A percentile compares a stretch with the other conserved stretches of the same genome.
Evolutionary conservation across 2,113 vertebrate species (phyloP).

Genomic region (Boleophthalmus pectinirostris): DNA sequence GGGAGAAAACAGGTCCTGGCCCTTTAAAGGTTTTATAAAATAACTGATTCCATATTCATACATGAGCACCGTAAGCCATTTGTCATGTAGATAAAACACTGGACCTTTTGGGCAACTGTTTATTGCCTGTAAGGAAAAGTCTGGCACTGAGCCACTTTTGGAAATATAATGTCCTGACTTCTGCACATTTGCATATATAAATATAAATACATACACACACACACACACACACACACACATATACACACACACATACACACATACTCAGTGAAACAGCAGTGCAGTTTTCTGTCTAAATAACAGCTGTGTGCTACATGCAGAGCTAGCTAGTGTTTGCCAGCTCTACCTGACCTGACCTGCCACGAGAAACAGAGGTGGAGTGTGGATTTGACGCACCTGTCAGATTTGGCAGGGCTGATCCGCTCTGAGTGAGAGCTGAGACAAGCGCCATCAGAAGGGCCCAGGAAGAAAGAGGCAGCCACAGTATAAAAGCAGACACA

Average conservation of each 20-base stretch:
- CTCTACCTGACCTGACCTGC: conserved; percentile 60
- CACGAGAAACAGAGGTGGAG: conserved; percentile 56
- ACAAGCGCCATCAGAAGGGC: conserved; percentile 54
- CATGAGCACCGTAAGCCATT: conserved; percentile 42
- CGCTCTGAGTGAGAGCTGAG: conserved; percentile 50
- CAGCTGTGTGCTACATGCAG: conserved; percentile 41
- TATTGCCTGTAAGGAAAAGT: conserved; percentile 51
- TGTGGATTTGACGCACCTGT: conserved; percentile 70
- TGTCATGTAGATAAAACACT: conserved; percentile 56
- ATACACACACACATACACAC: not conserved
- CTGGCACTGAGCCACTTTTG: conserved; percentile 53
- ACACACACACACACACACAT: not conserved
- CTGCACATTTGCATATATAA: conserved; percentile 18
- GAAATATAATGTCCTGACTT: conserved; percentile 26
- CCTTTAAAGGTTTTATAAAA: too few species aligned
- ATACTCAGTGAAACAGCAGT: conserved; percentile 14
- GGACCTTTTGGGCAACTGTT: conserved; percentile 50
- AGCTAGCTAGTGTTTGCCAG: conserved; percentile 36
- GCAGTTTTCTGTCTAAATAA: conserved; percentile 43
- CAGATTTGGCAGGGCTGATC: conserved; percentile 62
- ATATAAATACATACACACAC: not conserved
- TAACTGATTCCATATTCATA: too few species aligned
- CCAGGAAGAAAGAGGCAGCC: conserved; percentile 32
- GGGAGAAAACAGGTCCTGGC: too few species aligned
- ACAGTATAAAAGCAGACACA: conserved; percentile 26